Base-by-base conservation (phyloP, 2,797 vertebrate genomes). In the Megalops cyprinoides region DNA sequence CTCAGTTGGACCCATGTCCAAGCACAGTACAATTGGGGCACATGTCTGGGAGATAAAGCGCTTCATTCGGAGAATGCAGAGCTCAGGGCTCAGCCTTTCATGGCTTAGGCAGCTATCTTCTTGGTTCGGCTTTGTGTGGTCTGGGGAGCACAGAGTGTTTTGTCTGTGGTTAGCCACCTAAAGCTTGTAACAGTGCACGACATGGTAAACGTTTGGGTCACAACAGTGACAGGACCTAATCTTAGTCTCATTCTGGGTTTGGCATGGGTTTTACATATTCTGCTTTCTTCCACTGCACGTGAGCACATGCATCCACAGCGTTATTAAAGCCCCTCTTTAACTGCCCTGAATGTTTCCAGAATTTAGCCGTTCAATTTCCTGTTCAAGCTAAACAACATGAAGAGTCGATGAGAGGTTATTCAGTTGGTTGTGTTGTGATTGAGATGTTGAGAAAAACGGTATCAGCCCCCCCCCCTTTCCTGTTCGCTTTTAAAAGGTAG, bases 401-500 rank as follows among this genome's bases (percentile, higher is more conserved):
- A 39, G 67, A 39, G 37, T 56, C 56, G 75, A 44, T 46, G 74
- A 74, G 51, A 60, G 73, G 73, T 62, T 75, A 62, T 42, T 65
- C 42, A 80, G 79, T 31, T 42, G 44, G 25, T 79, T 67, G 37
- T 18, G 37, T 71, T 71, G 37, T 71, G 67, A 39, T 46, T 73
- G 55, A 18, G 7, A 67, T 31, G 44, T 34, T 67, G 60, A 65
- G 18, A 23, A 44, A 49, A 67, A 42, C 60, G 44, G 67, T 48
- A 20, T 28, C 44, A 48, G 60, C 74, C 49, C 39, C 48, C 79
- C 58, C 58, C 71, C 83, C 89, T 88, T 77, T 84, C 73, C 84
- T 83, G 85, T 87, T 83, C 37, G 58, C 79, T 81, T 85, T 88
- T 85, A 92, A 87, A 31, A 88, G 80, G 87, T 77, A 82, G 78